Percentiles rank a stretch among this genome's conserved stretches.
Evolutionary conservation across 2,797 vertebrate genomes (phyloP).

Genomic region (Coendou prehensilis): DNA sequence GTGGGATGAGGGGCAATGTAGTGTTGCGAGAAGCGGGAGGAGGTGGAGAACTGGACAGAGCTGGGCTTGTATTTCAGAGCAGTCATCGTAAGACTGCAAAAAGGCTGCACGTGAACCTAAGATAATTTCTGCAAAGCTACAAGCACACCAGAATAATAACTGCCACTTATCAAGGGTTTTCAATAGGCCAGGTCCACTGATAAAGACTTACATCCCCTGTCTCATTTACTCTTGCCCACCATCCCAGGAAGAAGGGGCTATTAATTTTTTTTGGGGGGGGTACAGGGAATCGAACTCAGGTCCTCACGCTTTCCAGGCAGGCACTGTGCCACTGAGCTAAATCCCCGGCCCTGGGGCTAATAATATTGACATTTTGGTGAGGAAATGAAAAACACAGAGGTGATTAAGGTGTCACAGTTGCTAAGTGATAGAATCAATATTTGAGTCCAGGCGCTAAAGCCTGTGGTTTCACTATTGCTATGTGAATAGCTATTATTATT

Average conservation of each 20-base stretch:
- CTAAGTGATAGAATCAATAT: background rate
- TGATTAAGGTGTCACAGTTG: background rate
- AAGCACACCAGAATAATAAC: background rate
- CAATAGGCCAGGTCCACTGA: background rate
- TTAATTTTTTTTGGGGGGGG: background rate
- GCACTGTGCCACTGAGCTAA: no score
- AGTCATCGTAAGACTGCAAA: background rate
- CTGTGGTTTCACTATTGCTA: background rate
- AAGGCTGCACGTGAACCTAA: background rate
- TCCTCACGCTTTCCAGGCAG: no score
- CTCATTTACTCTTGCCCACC: background rate
- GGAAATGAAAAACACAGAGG: background rate
- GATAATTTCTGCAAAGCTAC: slow-evolving; percentile 2
- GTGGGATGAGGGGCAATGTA: background rate
- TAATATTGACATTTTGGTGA: background rate
- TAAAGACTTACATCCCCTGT: background rate
- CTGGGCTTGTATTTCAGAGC: background rate
- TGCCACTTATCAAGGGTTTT: background rate
- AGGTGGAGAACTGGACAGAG: background rate
- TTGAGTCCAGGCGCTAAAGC: background rate
- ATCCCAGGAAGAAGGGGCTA: background rate
- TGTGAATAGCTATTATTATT: background rate
- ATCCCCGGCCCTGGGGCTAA: no score
- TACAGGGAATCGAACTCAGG: no score
- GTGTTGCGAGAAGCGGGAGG: fast-evolving